These are phyloP conservation scores for Proterorhinus semilunaris DNA, from an alignment of 2,113 vertebrate species.

Conservation along the genomic window DNA sequence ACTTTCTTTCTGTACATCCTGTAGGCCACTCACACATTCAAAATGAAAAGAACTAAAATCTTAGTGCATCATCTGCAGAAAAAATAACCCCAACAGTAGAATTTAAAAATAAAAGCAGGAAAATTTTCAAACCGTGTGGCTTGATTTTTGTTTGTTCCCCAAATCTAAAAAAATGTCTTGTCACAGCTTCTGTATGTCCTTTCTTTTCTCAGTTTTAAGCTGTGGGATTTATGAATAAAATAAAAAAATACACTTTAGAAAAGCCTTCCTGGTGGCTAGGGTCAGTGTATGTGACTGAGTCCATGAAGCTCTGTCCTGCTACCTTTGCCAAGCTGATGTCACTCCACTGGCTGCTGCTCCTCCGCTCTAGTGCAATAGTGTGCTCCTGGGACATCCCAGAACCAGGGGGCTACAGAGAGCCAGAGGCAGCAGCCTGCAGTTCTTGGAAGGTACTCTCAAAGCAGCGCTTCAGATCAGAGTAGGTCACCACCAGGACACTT, in stretches of 20 bases:
- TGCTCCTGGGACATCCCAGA: conserved; percentile 76
- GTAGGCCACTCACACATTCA: conserved; percentile 86
- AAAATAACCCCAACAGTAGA: conserved; percentile 72
- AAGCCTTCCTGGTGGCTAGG: conserved; percentile 89
- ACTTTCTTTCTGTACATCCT: conserved; percentile 72
- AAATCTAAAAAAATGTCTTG: conserved; percentile 84
- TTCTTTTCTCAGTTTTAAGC: conserved; percentile 77
- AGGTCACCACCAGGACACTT: conserved; percentile 97
- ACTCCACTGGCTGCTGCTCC: conserved; percentile 63
- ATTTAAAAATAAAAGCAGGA: conserved; percentile 91
- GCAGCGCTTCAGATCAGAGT: conserved; percentile 99
- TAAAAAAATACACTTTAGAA: conserved; percentile 78
- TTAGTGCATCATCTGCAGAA: conserved; percentile 97
- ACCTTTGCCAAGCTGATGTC: conserved; percentile 67
- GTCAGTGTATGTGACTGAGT: conserved; percentile 97
- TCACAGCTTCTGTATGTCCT: conserved; percentile 74
- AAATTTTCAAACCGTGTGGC: conserved; percentile 78
- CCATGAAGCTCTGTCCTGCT: conserved; percentile 77
- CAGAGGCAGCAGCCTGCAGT: conserved; percentile 90
- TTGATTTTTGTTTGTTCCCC: conserved; percentile 80
- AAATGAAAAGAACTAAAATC: conserved; percentile 93
- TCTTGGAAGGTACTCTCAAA: conserved; percentile 99
- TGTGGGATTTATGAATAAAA: conserved; percentile 82
- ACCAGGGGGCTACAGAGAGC: conserved; percentile 89
- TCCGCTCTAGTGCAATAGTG: conserved; percentile 95